Evolutionary conservation across 2,113 vertebrate genomes (phyloP).

Genomic region (Rhabdornis inornatus): DNA sequence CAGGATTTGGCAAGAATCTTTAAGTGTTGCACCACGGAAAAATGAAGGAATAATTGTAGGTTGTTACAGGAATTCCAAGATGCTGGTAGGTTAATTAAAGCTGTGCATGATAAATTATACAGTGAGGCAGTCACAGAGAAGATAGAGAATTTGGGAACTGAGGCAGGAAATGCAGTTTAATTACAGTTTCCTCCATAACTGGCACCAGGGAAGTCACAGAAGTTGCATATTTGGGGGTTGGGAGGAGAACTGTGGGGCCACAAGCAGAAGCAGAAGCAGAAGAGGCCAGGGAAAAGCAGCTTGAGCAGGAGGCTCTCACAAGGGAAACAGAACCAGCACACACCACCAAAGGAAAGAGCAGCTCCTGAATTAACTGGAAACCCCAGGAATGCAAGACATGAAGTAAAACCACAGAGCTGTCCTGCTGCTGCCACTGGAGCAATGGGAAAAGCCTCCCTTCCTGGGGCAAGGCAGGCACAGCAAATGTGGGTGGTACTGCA

Average conservation of each 20-base stretch:
- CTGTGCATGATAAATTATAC: neutral
- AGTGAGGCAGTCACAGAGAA: neutral
- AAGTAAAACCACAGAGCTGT: neutral
- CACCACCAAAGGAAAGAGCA: neutral
- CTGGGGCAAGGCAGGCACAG: neutral
- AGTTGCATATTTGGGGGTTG: neutral
- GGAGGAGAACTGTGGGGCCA: neutral
- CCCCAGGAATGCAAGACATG: neutral
- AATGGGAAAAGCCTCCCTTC: neutral
- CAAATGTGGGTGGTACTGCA: accelerated
- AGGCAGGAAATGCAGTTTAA: neutral
- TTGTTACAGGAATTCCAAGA: neutral
- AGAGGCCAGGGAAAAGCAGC: neutral
- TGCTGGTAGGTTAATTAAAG: neutral
- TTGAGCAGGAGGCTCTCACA: neutral
- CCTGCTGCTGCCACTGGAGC: neutral
- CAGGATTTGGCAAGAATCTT: neutral
- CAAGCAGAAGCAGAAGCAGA: neutral
- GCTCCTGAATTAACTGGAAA: neutral
- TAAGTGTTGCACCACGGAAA: neutral
- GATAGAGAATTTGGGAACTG: neutral
- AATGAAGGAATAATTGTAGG: neutral
- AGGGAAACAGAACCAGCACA: neutral
- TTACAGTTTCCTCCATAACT: neutral
- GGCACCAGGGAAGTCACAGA: neutral